Evolutionary conservation across 2,888 invertebrate species (phyloP).

Genomic region (Embidobia sp.): DNA sequence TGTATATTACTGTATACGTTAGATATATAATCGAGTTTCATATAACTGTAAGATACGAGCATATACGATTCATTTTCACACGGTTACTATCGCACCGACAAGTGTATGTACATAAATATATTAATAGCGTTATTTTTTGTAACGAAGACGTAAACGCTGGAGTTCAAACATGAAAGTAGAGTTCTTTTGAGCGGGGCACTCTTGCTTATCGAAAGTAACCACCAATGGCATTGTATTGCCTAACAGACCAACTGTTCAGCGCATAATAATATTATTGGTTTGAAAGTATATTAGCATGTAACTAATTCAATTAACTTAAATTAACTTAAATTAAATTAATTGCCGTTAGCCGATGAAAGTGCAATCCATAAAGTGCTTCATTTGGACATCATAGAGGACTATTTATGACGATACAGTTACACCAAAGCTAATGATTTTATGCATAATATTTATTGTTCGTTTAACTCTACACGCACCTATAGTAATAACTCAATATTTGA

Average conservation of each 20-base stretch:
- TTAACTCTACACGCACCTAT: conserved; percentile 34
- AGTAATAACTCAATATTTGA: conserved; percentile 7
- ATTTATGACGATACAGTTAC: conserved; percentile 45
- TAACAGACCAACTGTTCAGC: conserved; percentile 8
- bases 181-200: conserved; percentile 26
- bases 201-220: conserved; percentile 26
- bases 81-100: conserved; percentile 47
- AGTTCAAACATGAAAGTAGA: conserved; percentile 38
- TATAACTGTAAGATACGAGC: conserved; percentile 49
- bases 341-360: conserved; percentile 23
- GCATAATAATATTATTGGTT: conserved; percentile 13
- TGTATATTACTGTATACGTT: conserved; percentile 59
- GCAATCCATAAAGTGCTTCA: conserved; percentile 43
- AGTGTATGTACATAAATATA: conserved; percentile 51
- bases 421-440: conserved; percentile 51
- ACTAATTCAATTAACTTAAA: conserved; percentile 1
- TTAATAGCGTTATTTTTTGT: conserved; percentile 54
- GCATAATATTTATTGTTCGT: conserved; percentile 40
- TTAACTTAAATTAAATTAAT: neutral
- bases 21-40: conserved; percentile 50
- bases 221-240: conserved; percentile 23
- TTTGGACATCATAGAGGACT: conserved; percentile 42
- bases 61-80: conserved; percentile 46
- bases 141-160: conserved; percentile 22
- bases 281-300: conserved; percentile 3